phyloP scores from a whole-genome alignment of 2,888 invertebrate genomes.

The Drosophila nr. perissopoda region DNA sequence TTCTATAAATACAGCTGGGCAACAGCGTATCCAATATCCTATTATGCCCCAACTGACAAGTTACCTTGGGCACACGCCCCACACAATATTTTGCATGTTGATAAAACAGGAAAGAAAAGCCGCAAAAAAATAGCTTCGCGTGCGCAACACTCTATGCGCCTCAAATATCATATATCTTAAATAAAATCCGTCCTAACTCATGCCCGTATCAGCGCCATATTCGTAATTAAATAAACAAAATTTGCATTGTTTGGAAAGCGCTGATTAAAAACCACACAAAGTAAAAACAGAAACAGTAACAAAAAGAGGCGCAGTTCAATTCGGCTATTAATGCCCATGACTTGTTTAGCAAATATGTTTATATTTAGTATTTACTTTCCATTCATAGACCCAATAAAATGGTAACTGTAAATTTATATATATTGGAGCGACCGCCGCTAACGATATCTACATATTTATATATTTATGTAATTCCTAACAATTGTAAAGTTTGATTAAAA shows the following conservation, averaged over 20 bases:
- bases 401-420: conserved; percentile 13
- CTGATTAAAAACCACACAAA: conserved; percentile 36
- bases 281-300: conserved; percentile 9
- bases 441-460: conserved; percentile 7
- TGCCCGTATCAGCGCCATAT: conserved; percentile 29
- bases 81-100: conserved; percentile 31
- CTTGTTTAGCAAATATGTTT: conserved; percentile 9
- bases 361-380: neutral
- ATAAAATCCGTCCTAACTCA: conserved; percentile 22
- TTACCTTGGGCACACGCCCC: conserved; percentile 39
- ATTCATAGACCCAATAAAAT: conserved; percentile 18
- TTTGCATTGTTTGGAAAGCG: conserved; percentile 50
- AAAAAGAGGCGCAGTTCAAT: conserved; percentile 33
- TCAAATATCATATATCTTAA: conserved; percentile 40
- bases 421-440: conserved; percentile 18
- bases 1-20: neutral
- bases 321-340: conserved; percentile 41
- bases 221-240: conserved; percentile 41
- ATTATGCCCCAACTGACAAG: conserved; percentile 9
- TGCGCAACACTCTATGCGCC: conserved; percentile 16
- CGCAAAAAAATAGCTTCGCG: conserved; percentile 47
- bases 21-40: conserved; percentile 20
- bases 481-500: conserved; percentile 71
- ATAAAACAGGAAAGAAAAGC: conserved; percentile 44
- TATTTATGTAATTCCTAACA: conserved; percentile 39